Evolutionary conservation across 2,888 invertebrate genomes (phyloP).

Genomic region (Barypeithes pellucidus): DNA sequence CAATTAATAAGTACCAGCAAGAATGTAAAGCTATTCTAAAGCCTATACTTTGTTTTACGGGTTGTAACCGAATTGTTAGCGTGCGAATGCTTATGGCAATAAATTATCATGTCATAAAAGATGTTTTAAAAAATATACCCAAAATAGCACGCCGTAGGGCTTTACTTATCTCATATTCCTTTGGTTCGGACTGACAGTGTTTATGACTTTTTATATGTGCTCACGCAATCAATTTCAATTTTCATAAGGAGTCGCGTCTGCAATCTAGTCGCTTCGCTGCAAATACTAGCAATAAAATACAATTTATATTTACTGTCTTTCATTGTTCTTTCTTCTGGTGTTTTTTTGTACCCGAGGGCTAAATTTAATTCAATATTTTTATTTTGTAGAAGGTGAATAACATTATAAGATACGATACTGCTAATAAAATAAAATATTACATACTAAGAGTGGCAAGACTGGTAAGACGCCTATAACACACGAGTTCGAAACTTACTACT

Average conservation of each 20-base stretch:
- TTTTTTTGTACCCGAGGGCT: no score
- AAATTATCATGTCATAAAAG: conserved; percentile 41
- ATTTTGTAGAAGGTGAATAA: no score
- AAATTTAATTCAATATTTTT: no score
- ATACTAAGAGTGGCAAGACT: no score
- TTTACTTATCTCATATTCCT: conserved; percentile 29
- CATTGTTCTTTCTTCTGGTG: background rate
- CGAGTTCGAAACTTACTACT: no score
- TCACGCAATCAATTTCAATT: conserved; percentile 69
- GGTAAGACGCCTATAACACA: no score
- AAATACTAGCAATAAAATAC: conserved; percentile 66
- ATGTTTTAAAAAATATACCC: conserved; percentile 36
- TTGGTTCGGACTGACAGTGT: conserved; percentile 30
- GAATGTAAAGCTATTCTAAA: no score
- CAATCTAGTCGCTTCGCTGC: conserved; percentile 53
- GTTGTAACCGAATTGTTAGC: conserved; percentile 28
- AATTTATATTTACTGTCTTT: conserved; percentile 57
- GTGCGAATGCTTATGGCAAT: conserved; percentile 22
- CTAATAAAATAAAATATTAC: no score
- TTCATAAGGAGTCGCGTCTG: conserved; percentile 65
- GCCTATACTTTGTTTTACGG: no score
- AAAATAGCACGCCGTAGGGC: background rate
- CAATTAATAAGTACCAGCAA: no score
- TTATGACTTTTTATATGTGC: conserved; percentile 51
- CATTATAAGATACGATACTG: no score